Base-by-base conservation (phyloP, 1,140 invertebrate genomes). In the Apis laboriosa region DNA sequence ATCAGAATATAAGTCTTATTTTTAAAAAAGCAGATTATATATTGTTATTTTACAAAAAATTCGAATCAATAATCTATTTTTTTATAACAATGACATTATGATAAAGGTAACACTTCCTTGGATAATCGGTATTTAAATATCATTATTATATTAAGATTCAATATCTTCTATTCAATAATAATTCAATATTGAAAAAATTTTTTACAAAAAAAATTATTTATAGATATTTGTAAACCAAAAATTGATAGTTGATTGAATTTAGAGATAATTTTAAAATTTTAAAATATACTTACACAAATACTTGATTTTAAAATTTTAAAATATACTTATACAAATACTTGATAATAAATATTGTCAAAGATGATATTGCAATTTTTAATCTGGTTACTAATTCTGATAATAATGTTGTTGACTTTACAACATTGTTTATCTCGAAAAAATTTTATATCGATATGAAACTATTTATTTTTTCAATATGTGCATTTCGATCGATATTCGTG, bases 361-460 rank as follows among this genome's bases (percentile, higher is more conserved):
- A 56, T 64, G 9, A 15, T n/a, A 53, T 7, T 55, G n/a, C 53
- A 66, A 60, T 15, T 60, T 71, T 55, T 28, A 49, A 11, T 24
- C 61, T 49, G 17, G 1, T 55, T 3, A 21, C 0, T 49, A 56
- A 58, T 34, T 58, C 5, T 17, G 21, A 66, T 49, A 17, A 75
- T 24, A 66, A 5, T 55, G n/a, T 24, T 43, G 73, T 43, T 60
- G 64, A 68, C 15, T 49, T 70, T 0, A 56, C 63, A 7, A 1
- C 4, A 58, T 72, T 66, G 34, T 73, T 72, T 11, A 2, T 12
- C 19, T 9, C 5, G 15, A 34, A 17, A 34, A 17, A 66, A 58
- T 58, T 84, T 84, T 64, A 3, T 28, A 9, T 49, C 24, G 17
- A 60, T 53, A 43, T 34, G 72, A 84, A 84, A 78, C 78, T 78